These are phyloP conservation scores for Microctonus brassicae DNA, from an alignment of 2,888 invertebrate species.

Conservation along the genomic window DNA sequence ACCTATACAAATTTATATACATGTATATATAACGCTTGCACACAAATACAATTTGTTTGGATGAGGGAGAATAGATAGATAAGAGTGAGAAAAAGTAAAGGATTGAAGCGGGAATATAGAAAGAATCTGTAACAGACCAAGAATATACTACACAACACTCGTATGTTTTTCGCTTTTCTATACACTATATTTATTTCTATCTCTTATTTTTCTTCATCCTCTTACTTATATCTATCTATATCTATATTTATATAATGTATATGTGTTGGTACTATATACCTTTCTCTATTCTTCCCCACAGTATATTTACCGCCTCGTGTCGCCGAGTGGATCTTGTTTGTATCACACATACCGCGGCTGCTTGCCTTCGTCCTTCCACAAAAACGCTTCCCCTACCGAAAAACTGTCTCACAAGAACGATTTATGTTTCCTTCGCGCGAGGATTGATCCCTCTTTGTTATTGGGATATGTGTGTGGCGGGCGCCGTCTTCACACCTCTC, in stretches of 20 bases:
- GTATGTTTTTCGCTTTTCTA: slow-evolving; percentile 7
- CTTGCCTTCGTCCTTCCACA: slow-evolving; percentile 49
- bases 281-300: slow-evolving; percentile 40
- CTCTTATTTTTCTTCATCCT: slow-evolving; percentile 30
- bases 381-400: slow-evolving; percentile 24
- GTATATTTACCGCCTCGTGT: slow-evolving; percentile 62
- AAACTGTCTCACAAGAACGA: slow-evolving; percentile 62
- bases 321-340: slow-evolving; percentile 65
- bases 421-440: slow-evolving; percentile 65
- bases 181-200: not conserved
- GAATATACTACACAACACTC: slow-evolving; percentile 18
- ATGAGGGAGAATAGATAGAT: slow-evolving; percentile 19
- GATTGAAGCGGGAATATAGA: slow-evolving; percentile 21
- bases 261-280: no score
- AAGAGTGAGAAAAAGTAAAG: slow-evolving; percentile 9
- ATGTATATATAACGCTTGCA: not conserved
- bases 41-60: slow-evolving; percentile 18
- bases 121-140: slow-evolving; percentile 19
- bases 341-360: slow-evolving; percentile 55
- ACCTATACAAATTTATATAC: not conserved
- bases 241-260: no score
- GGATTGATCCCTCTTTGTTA: slow-evolving; percentile 68
- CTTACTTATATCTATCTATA: slow-evolving; percentile 10
- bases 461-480: slow-evolving; percentile 46
- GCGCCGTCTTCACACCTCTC: slow-evolving; percentile 40